Conservation (phyloP, 1,140 invertebrate genomes). For the Cardiocondyla obscurior region DNA sequence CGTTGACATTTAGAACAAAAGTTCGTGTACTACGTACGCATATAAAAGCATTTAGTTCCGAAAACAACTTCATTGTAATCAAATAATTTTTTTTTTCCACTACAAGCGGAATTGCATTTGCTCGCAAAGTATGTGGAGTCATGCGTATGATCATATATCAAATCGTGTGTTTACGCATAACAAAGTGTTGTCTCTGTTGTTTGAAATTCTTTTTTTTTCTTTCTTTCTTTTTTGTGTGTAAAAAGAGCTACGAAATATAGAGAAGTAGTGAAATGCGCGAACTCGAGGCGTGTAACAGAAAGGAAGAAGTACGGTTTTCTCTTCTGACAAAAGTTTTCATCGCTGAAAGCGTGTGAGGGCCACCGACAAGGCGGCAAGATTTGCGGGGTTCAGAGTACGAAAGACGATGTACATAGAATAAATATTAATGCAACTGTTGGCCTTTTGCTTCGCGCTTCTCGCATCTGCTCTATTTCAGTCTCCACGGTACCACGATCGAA, state of each 20-base stretch:
- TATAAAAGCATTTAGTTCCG: too few relatives aligned
- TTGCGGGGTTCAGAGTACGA: conserved; percentile 19
- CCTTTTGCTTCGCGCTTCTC: conserved; percentile 26
- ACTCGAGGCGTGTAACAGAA: neutral
- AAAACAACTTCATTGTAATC: too few relatives aligned
- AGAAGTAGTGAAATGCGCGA: neutral
- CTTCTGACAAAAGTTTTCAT: conserved; percentile 52
- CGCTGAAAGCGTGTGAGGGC: neutral
- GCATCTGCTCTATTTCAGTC: conserved; percentile 44
- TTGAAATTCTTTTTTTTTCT: neutral
- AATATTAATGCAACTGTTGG: conserved; percentile 70
- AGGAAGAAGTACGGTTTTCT: conserved; percentile 1
- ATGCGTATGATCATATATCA: neutral
- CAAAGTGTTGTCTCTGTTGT: neutral
- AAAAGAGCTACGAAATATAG: neutral
- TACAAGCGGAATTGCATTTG: neutral
- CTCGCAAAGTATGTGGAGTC: neutral
- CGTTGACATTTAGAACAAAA: too few relatives aligned
- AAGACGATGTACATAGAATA: conserved; percentile 63
- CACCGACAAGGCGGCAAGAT: neutral
- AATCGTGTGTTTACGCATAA: neutral
- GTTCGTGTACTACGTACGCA: too few relatives aligned
- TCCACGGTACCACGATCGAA: conserved; percentile 42
- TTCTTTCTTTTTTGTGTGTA: too few relatives aligned
- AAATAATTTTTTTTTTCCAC: neutral